Evolutionary conservation across 2,888 invertebrate species (phyloP).

Genomic region (Noctua comes): DNA sequence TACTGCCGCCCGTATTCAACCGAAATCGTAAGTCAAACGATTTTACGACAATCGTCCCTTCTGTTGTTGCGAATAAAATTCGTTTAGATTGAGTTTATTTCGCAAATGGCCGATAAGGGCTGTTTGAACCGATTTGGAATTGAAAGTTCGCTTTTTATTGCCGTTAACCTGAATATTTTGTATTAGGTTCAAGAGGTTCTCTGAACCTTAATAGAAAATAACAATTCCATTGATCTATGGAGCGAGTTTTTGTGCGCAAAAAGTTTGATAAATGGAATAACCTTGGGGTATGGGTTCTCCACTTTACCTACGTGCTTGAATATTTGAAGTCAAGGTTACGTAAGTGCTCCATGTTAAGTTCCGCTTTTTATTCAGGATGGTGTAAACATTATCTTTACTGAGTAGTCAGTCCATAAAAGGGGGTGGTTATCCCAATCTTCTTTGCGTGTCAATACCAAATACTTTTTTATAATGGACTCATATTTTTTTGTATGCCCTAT

Average conservation of each 20-base stretch:
- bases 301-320: neutral
- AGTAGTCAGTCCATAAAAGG: neutral
- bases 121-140: conserved; percentile 36
- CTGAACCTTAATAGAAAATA: conserved; percentile 9
- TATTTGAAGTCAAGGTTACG: neutral
- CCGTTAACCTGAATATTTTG: conserved; percentile 35
- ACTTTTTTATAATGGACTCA: neutral
- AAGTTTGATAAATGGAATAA: neutral
- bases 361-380: neutral
- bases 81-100: conserved; percentile 52
- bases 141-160: conserved; percentile 38
- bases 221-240: neutral
- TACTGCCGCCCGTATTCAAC: conserved; percentile 29
- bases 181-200: conserved; percentile 11
- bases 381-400: neutral
- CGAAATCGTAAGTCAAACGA: conserved; percentile 44
- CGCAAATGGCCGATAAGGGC: conserved; percentile 40
- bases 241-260: neutral
- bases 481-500: neutral
- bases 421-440: neutral
- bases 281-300: neutral
- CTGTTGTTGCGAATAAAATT: conserved; percentile 53
- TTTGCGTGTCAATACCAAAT: neutral
- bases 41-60: conserved; percentile 50
- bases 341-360: neutral